Evolutionary conservation across 2,888 invertebrate genomes (phyloP), one percentile per base, ranked within the genome.

Genomic region (Polyploca ridens): DNA sequence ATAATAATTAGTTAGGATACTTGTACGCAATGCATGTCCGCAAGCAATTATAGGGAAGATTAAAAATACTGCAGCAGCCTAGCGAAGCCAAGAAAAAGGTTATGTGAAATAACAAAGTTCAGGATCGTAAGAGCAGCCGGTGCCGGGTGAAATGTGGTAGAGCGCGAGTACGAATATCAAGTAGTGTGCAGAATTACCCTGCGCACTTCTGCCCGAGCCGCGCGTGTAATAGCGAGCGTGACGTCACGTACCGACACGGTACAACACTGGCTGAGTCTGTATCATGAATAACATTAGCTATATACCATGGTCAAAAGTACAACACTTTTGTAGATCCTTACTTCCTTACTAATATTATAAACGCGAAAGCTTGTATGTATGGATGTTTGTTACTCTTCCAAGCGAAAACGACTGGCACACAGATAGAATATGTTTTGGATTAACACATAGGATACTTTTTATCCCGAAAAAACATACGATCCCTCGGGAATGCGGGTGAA

Each of bases 71-170:
- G 70, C 73, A 74, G 70, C 72, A 75, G 77, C 79, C 77, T 69
- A 74, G 73, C 75, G 65, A 77, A 82, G 79, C 82, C 72, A 77
- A 75, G 67, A 68, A 76, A 75, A 77, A 76, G 84, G 82, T 83
- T 82, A 74, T 74, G 80, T 80, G 84, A 83, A 88, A 89, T 87
- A 88, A 87, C 87, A 89, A 89, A 89, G 87, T 89, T 90, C 83
- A 86, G 82, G 84, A 85, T 85, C 72, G 77, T 78, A 79, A 80
- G 83, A 83, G 79, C 89, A 90, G 87, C 85, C 87, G 90, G 88
- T 81, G 82, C 82, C 77, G 67, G 86, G 85, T 90, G 86, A 90
- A 88, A 90, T 91, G 90, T 90, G 90, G 88, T 81, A 80, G 82
- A 68, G 79, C 73, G 79, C 81, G 80, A 77, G 76, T 68, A 75